Evolutionary conservation across 1,140 invertebrate genomes (phyloP), one percentile per base, ranked within the genome.

Genomic region (Scaptomyza graminum): DNA sequence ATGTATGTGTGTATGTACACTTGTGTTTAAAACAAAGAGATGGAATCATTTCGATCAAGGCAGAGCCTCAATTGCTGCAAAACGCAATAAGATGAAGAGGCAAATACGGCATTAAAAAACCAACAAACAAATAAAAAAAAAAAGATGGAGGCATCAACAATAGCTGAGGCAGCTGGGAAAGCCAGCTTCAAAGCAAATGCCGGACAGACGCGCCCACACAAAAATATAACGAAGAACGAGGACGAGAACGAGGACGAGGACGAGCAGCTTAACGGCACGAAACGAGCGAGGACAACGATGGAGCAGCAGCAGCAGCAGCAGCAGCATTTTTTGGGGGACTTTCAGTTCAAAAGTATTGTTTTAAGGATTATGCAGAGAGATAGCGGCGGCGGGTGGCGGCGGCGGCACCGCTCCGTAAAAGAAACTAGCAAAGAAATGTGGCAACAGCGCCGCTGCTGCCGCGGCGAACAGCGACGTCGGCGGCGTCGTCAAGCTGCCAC

Each of bases 371-470:
- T 41, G 31, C 74, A 61, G 59, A 49, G 52, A 55, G 28, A 49
- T 34, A 6, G 60, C 62, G 56, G 34, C 57, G 64, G 64, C 60
- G 54, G 28, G 28, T 31, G 28, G 28, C 52, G 63, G 13, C 15
- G 46, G 16, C 47, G 15, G 37, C 60, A 5, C 28, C 28, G 4
- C 28, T 31, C 52, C 50, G 28, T 49, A 55, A 79, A 79, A 72
- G 55, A 78, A 74, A 74, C 37, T 69, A 51, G 25, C 66, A 75
- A 77, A 72, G 82, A 85, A 85, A 78, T 71, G 47, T 44, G 79
- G 79, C 82, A 87, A 87, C 82, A 87, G 70, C 68, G 82, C 78
- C 59, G 44, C n/a, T n/a, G n/a, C n/a, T n/a, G n/a, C n/a, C n/a
- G n/a, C n/a, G 63, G 16, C 56, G 4, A 22, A 22, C 18, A 16